phyloP scores from a whole-genome alignment of 1,140 invertebrate genomes.

The Orchestia grillus region DNA sequence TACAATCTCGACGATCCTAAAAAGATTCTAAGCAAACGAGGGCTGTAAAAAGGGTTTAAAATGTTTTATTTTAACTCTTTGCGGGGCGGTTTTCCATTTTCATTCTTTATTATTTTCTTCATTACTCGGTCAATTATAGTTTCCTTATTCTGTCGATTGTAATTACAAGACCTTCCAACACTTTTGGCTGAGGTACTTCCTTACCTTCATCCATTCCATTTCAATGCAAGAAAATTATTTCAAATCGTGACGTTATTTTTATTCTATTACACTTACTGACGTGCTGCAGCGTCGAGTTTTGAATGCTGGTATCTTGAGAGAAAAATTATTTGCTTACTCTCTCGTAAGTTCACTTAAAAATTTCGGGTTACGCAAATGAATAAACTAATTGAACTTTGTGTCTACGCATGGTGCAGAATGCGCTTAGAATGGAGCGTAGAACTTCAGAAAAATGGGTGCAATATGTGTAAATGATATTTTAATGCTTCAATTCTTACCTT shows the following conservation, averaged over 20 bases:
- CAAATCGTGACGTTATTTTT: not conserved
- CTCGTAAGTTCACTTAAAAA: not conserved
- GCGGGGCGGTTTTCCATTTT: not conserved
- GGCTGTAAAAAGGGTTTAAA: too few relatives aligned
- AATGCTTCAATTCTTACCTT: too few relatives aligned
- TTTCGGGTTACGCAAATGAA: too few relatives aligned
- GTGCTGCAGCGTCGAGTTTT: not conserved
- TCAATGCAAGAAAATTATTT: not conserved
- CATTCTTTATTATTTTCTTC: not conserved
- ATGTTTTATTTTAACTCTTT: too few relatives aligned
- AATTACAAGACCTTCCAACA: not conserved
- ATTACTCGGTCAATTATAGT: not conserved
- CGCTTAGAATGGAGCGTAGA: too few relatives aligned
- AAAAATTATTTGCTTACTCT: not conserved
- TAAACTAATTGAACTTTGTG: too few relatives aligned
- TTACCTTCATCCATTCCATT: not conserved
- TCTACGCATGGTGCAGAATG: too few relatives aligned
- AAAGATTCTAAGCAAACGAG: too few relatives aligned
- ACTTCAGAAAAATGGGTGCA: too few relatives aligned
- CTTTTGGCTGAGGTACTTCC: not conserved
- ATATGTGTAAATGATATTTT: too few relatives aligned
- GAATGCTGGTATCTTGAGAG: not conserved
- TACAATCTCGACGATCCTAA: too few relatives aligned
- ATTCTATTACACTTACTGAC: not conserved
- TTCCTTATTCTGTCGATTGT: not conserved